These are phyloP conservation scores for Luidia sarsii DNA, from an alignment of 53 echinoderm and acorn worm species.

Conservation along the genomic window DNA sequence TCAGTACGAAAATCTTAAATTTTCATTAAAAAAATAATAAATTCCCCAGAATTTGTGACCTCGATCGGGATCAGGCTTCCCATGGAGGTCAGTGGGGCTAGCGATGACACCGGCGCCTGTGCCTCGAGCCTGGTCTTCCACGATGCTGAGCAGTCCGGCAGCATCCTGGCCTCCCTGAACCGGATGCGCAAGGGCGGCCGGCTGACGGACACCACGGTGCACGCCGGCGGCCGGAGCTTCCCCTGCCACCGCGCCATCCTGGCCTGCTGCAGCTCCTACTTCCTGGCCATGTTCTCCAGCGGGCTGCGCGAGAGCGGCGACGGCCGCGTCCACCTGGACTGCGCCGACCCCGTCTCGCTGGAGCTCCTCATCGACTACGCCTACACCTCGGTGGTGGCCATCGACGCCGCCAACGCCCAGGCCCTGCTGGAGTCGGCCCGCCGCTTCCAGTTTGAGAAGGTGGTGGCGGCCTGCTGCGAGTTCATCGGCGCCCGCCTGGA, in stretches of 20 bases:
- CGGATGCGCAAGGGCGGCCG: slow-evolving; percentile 69
- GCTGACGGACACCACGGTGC: slow-evolving; percentile 76
- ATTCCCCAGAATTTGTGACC: too few relatives aligned
- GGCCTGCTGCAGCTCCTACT: slow-evolving; percentile 85
- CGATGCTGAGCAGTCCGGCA: slow-evolving; percentile 8
- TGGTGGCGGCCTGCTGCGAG: slow-evolving; percentile 72
- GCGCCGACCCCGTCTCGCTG: slow-evolving; percentile 54
- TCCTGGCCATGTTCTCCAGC: slow-evolving; percentile 83
- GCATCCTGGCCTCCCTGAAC: slow-evolving; percentile 55
- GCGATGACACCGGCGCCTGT: too few relatives aligned
- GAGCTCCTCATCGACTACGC: slow-evolving; percentile 74
- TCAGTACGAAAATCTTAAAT: too few relatives aligned
- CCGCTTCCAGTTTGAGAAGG: slow-evolving; percentile 70
- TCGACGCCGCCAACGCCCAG: slow-evolving; percentile 73
- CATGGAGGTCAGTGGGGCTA: too few relatives aligned
- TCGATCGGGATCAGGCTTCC: too few relatives aligned
- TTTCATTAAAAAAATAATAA: too few relatives aligned
- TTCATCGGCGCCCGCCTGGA: slow-evolving; percentile 73
- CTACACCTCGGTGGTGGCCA: slow-evolving; percentile 72
- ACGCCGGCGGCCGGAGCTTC: slow-evolving; percentile 47
- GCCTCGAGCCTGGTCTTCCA: slow-evolving; percentile 22
- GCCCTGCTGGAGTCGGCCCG: slow-evolving; percentile 71
- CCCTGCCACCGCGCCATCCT: slow-evolving; percentile 77
- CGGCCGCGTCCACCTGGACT: slow-evolving; percentile 63
- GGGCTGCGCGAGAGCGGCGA: slow-evolving; percentile 74